phyloP scores from a whole-genome alignment of 1,140 invertebrate genomes.

The Thaumatotibia leucotreta region DNA sequence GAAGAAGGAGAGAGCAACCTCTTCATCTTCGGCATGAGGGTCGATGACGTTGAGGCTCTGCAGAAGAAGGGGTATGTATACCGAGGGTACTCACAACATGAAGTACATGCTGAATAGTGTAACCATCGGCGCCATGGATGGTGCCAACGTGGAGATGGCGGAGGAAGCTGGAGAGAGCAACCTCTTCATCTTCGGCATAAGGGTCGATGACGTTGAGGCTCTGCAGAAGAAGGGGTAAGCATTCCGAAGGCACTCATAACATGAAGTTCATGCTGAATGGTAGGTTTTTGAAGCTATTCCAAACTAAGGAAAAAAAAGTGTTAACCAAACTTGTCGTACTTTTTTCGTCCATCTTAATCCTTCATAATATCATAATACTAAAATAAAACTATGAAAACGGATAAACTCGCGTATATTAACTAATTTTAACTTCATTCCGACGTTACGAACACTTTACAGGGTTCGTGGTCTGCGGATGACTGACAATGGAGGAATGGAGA shows the following conservation, averaged over 20 bases:
- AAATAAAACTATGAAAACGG: too few relatives aligned
- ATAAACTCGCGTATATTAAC: too few relatives aligned
- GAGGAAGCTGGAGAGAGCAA: slow-evolving; percentile 99
- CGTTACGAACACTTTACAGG: too few relatives aligned
- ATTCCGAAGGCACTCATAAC: neutral
- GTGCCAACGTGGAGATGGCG: slow-evolving; percentile 99
- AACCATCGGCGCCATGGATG: slow-evolving; percentile 99
- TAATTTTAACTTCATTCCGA: too few relatives aligned
- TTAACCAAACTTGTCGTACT: too few relatives aligned
- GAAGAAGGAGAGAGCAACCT: slow-evolving; percentile 99
- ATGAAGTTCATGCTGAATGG: too few relatives aligned
- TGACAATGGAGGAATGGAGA: too few relatives aligned
- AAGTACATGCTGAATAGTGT: slow-evolving; percentile 89
- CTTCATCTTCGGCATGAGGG: slow-evolving; percentile 95
- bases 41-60: slow-evolving; percentile 58
- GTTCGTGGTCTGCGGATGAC: too few relatives aligned
- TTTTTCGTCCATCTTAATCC: too few relatives aligned
- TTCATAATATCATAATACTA: too few relatives aligned
- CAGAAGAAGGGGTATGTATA: slow-evolving; percentile 53
- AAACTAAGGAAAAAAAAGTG: too few relatives aligned
- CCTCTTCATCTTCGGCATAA: slow-evolving; percentile 97
- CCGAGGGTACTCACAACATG: neutral
- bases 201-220: slow-evolving; percentile 59
- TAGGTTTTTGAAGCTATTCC: too few relatives aligned
- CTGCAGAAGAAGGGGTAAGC: slow-evolving; percentile 53